phyloP scores from a whole-genome alignment of 2,888 invertebrate species.

The Cataglyphis rosenhaueri region DNA sequence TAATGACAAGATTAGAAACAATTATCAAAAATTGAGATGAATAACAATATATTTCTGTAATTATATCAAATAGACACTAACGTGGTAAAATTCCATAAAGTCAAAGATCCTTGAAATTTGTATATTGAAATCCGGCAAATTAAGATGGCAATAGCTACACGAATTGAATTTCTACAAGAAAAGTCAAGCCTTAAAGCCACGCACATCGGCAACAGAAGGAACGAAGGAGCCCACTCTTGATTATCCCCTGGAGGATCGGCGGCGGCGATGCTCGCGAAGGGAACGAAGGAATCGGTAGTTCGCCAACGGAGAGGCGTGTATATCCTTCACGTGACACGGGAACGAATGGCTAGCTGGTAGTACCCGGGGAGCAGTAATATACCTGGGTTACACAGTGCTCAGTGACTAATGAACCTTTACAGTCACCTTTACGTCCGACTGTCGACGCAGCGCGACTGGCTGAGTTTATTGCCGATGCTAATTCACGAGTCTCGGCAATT shows the following conservation, averaged over 20 bases:
- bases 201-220: not conserved
- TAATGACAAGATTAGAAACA: not conserved
- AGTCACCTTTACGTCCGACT: constrained; percentile 81
- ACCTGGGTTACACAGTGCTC: constrained; percentile 78
- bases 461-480: constrained; percentile 83
- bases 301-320: constrained; percentile 67
- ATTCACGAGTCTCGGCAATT: constrained; percentile 82
- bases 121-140: not conserved
- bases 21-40: not conserved
- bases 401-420: constrained; percentile 84
- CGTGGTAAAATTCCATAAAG: not conserved
- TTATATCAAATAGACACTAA: not conserved
- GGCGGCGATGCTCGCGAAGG: constrained; percentile 23
- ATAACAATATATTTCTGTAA: not conserved
- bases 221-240: constrained; percentile 58
- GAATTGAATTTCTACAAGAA: constrained; percentile 22
- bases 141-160: not conserved
- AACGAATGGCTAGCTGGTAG: constrained; percentile 68
- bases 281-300: constrained; percentile 69
- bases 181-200: not conserved
- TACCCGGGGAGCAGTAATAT: constrained; percentile 64
- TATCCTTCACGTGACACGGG: constrained; percentile 68
- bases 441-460: constrained; percentile 67
- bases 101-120: not conserved
- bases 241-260: constrained; percentile 54